A percentile compares a stretch with the other conserved stretches of the same genome.
phyloP scores from a whole-genome alignment of 2,888 invertebrate genomes.

The Gordius sp. region DNA sequence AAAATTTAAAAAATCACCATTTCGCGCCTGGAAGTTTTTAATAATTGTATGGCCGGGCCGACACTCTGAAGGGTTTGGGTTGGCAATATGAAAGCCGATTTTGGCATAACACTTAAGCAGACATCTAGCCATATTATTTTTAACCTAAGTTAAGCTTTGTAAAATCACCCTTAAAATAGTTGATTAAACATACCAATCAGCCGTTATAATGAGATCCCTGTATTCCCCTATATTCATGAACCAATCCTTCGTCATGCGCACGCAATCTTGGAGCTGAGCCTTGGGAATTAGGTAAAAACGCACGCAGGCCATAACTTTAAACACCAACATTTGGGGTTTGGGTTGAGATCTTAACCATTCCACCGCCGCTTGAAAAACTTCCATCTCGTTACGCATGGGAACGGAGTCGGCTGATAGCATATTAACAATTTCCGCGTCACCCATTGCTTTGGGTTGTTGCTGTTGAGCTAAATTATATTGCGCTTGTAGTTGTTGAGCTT shows the following conservation, averaged over 20 bases:
- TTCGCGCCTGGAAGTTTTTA: too few relatives aligned
- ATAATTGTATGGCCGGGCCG: too few relatives aligned
- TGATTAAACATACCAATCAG: slow-evolving; percentile 10
- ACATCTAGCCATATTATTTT: too few relatives aligned
- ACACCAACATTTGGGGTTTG: neutral
- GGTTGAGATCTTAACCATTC: neutral
- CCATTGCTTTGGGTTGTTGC: too few relatives aligned
- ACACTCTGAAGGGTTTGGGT: too few relatives aligned
- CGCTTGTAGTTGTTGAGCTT: too few relatives aligned
- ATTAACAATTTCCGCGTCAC: neutral
- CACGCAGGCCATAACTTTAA: slow-evolving; percentile 1
- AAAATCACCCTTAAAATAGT: neutral
- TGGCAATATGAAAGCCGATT: too few relatives aligned
- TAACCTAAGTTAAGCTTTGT: too few relatives aligned
- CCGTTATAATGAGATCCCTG: slow-evolving; percentile 4
- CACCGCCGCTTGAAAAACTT: neutral
- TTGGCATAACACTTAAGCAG: too few relatives aligned
- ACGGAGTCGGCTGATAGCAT: neutral
- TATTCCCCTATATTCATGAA: neutral
- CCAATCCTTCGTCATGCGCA: slow-evolving; percentile 7
- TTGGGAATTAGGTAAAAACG: neutral
- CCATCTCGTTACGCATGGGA: neutral
- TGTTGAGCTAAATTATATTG: too few relatives aligned
- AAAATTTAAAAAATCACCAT: too few relatives aligned
- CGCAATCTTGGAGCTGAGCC: neutral